Percentiles rank a stretch among this genome's conserved stretches.
phyloP scores from a whole-genome alignment of 1,140 invertebrate species.

The Chrysomallon squamiferum region DNA sequence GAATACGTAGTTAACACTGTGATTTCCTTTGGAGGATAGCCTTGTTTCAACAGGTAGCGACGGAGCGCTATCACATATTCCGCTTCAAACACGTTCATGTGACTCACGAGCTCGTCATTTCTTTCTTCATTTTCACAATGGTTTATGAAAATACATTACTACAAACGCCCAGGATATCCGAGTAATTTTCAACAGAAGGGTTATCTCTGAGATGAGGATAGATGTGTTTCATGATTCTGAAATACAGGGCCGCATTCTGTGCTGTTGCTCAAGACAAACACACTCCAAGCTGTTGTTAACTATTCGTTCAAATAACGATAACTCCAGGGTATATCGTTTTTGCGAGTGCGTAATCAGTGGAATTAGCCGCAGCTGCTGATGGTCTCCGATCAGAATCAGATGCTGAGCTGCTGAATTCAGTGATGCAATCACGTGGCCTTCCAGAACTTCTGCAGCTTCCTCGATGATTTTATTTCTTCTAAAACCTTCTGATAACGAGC shows the following conservation, averaged over 20 bases:
- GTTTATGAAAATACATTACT: constrained; percentile 61
- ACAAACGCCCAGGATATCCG: constrained; percentile 56
- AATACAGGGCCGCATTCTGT: constrained; percentile 64
- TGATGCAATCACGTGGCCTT: constrained; percentile 52
- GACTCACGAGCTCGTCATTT: constrained; percentile 50
- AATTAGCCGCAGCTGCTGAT: constrained; percentile 65
- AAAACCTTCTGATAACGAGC: constrained; percentile 32
- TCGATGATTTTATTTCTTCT: constrained; percentile 49
- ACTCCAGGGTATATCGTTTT: constrained; percentile 57
- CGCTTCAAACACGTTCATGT: constrained; percentile 56
- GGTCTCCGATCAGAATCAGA: constrained; percentile 68
- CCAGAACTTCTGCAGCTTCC: constrained; percentile 61
- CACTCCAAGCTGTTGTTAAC: constrained; percentile 55
- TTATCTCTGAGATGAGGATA: constrained; percentile 59
- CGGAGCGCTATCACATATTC: constrained; percentile 45
- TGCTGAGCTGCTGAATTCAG: constrained; percentile 76
- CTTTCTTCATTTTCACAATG: constrained; percentile 49
- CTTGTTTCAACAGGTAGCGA: constrained; percentile 57
- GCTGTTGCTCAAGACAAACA: constrained; percentile 58
- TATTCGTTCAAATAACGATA: constrained; percentile 64
- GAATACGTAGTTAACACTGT: constrained; percentile 61
- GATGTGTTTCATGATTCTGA: constrained; percentile 50
- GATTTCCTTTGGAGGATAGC: constrained; percentile 51
- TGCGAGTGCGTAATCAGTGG: constrained; percentile 59
- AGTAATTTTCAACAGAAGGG: constrained; percentile 38